Evolutionary conservation across 2,113 vertebrate species (phyloP).

Genomic region (Neolamprologus cancellatus): DNA sequence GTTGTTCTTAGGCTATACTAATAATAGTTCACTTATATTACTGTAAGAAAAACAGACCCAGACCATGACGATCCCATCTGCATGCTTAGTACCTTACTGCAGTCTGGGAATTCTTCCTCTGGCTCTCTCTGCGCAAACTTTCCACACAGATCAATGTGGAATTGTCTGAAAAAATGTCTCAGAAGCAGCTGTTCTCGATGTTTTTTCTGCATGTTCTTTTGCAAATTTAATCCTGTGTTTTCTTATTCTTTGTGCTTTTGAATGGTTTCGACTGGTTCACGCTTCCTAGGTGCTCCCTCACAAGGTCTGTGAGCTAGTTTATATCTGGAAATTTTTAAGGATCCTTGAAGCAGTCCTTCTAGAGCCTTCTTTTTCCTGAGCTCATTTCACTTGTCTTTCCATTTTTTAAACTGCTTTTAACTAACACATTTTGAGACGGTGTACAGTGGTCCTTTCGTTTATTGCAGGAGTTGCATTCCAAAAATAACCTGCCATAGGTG

Average conservation of each 20-base stretch:
- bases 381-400: background rate
- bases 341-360: background rate
- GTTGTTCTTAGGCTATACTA: background rate
- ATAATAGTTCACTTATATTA: background rate
- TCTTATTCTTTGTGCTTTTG: background rate
- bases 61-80: background rate
- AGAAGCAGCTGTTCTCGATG: background rate
- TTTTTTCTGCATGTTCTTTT: background rate
- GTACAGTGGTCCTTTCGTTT: background rate
- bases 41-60: background rate
- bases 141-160: background rate
- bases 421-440: background rate
- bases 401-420: background rate
- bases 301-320: background rate
- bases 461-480: background rate
- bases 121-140: background rate
- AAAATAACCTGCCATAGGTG: background rate
- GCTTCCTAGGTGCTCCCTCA: background rate
- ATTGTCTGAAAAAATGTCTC: background rate
- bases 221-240: background rate
- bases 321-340: background rate
- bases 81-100: background rate
- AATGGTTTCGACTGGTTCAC: background rate
- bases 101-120: background rate
- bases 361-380: background rate